Evolutionary conservation across 2,113 vertebrate species (phyloP).

Genomic region (Geococcyx californianus): DNA sequence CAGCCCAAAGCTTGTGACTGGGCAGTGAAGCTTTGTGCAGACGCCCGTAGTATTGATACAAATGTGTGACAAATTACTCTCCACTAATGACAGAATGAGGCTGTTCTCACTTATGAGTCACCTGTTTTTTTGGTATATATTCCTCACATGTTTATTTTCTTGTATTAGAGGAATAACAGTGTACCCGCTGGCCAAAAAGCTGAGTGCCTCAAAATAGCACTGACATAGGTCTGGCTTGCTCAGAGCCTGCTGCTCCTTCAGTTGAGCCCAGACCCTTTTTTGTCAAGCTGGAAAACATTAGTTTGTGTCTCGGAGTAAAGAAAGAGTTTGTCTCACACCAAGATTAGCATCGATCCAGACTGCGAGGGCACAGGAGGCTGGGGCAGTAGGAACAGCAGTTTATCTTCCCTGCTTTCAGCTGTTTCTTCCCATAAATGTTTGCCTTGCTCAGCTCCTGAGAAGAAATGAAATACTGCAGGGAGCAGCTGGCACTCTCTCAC

Average conservation of each 20-base stretch:
- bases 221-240: neutral
- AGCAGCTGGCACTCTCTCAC: constrained; percentile 45
- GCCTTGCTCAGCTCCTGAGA: neutral
- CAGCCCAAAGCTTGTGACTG: neutral
- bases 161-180: neutral
- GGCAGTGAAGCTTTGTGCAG: neutral
- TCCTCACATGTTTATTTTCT: constrained; percentile 26
- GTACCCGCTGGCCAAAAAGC: neutral
- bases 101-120: constrained; percentile 60
- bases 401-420: neutral
- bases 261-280: neutral
- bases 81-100: constrained; percentile 63
- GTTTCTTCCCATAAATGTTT: neutral
- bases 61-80: constrained; percentile 30
- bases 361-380: neutral
- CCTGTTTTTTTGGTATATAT: constrained; percentile 18
- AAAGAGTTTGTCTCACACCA: neutral
- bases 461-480: neutral
- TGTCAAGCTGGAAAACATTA: neutral
- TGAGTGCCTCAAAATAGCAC: neutral
- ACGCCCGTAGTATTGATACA: constrained; percentile 19
- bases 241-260: neutral
- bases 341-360: neutral
- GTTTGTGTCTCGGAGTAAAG: neutral
- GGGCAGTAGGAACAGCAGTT: neutral